Conservation (phyloP, 2,797 vertebrate genomes). For the Acipenser oxyrinchus region DNA sequence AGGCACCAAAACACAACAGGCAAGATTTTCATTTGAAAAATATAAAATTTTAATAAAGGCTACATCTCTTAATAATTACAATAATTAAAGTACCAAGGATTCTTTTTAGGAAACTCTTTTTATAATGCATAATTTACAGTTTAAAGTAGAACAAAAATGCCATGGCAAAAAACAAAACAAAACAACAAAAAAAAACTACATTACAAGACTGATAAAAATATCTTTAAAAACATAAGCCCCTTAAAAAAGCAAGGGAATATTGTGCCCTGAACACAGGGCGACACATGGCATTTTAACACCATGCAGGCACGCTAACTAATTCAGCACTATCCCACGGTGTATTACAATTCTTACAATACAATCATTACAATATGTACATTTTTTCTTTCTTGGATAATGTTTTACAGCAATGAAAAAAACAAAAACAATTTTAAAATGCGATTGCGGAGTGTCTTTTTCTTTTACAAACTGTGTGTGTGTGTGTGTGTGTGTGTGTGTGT, state of each 20-base stretch:
- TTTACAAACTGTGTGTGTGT: neutral
- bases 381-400: constrained; percentile 26
- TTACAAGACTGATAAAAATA: constrained; percentile 67
- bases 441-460: constrained; percentile 24
- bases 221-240: constrained; percentile 91
- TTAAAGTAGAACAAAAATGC: constrained; percentile 79
- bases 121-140: constrained; percentile 99
- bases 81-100: constrained; percentile 99
- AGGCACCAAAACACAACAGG: constrained; percentile 11
- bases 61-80: constrained; percentile 99
- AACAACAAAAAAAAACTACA: too few species aligned
- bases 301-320: constrained; percentile 93
- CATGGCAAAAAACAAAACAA: constrained; percentile 53
- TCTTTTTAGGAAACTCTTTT: constrained; percentile 90
- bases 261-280: constrained; percentile 89
- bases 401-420: neutral
- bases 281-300: constrained; percentile 75
- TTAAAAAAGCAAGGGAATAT: constrained; percentile 92
- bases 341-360: constrained; percentile 35
- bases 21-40: constrained; percentile 82
- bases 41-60: constrained; percentile 99
- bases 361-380: constrained; percentile 75
- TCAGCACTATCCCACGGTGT: constrained; percentile 57
- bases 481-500: constrained; percentile 2
- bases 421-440: constrained; percentile 1